phyloP scores from a whole-genome alignment of 2,888 invertebrate genomes.

The Aleiodes leptofemur region DNA sequence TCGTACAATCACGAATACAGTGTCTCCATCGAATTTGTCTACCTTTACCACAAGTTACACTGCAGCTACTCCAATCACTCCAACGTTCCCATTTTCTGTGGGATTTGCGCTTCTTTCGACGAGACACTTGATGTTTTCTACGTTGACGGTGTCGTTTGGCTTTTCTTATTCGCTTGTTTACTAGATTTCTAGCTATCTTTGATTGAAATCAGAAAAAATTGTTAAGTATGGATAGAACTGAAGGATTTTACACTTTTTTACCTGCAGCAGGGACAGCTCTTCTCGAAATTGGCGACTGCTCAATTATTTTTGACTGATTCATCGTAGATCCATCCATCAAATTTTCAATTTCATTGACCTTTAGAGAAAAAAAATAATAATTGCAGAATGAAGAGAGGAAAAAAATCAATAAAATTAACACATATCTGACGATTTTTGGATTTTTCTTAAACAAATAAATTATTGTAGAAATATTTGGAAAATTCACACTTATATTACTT shows the following conservation, averaged over 20 bases:
- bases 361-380: constrained; percentile 6
- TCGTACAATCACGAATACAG: constrained; percentile 74
- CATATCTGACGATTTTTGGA: no score
- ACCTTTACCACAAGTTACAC: constrained; percentile 81
- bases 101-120: constrained; percentile 44
- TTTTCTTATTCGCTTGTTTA: neutral
- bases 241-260: neutral
- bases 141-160: constrained; percentile 2
- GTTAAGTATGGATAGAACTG: neutral
- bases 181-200: constrained; percentile 26
- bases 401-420: no score
- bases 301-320: neutral
- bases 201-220: constrained; percentile 20
- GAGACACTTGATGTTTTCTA: constrained; percentile 15
- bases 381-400: neutral
- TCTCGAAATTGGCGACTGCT: neutral
- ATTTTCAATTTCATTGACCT: constrained; percentile 36
- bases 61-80: constrained; percentile 81
- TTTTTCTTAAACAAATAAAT: no score
- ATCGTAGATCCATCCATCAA: neutral
- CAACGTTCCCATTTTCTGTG: constrained; percentile 75
- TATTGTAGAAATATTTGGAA: neutral
- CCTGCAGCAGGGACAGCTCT: constrained; percentile 11
- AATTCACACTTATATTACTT: neutral
- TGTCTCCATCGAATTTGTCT: constrained; percentile 78